phyloP scores from a whole-genome alignment of 1,140 invertebrate species.

The Asobara japonica region DNA sequence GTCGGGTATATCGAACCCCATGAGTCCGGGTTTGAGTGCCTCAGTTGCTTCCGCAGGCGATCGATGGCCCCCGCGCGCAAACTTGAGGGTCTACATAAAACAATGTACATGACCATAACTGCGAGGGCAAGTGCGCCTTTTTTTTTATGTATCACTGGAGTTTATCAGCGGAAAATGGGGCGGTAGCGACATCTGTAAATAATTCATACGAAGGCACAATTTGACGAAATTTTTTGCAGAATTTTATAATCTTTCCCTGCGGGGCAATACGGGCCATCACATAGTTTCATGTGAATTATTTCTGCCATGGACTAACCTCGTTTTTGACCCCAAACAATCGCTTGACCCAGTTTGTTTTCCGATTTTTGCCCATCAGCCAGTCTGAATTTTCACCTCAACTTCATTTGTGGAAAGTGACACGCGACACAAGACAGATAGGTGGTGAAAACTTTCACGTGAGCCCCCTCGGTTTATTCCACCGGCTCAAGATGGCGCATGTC shows the following conservation, averaged over 20 bases:
- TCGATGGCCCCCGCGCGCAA: slow-evolving; percentile 6
- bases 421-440: neutral
- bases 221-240: neutral
- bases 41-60: neutral
- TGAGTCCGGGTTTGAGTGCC: neutral
- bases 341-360: neutral
- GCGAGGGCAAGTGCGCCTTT: neutral
- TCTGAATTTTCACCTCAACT: neutral
- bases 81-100: neutral
- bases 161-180: neutral
- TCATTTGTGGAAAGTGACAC: slow-evolving; percentile 6
- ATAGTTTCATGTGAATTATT: no score
- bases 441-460: neutral
- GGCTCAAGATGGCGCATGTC: neutral
- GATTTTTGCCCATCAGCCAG: neutral
- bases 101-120: neutral
- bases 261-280: no score
- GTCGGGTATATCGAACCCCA: neutral
- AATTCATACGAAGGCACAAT: neutral
- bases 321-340: neutral
- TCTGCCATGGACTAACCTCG: no score
- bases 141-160: neutral
- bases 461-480: neutral
- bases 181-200: neutral
- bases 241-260: no score